Base-by-base conservation (phyloP, 2,113 vertebrate genomes). In the Malurus cyaneus region DNA sequence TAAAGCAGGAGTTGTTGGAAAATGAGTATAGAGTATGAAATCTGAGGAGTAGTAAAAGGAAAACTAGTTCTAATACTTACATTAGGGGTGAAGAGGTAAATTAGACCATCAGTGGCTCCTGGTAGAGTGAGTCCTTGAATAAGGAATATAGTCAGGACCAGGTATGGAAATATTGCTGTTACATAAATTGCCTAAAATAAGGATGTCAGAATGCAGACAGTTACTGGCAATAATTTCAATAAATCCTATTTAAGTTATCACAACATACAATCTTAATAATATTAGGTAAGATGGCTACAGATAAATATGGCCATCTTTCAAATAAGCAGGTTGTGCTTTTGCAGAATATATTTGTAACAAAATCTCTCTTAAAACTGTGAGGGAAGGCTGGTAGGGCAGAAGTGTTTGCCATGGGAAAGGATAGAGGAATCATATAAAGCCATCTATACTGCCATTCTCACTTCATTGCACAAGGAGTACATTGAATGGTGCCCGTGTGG, bases 61-160 rank as follows among this genome's bases (percentile, higher is more conserved):
- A 83, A 72, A 76, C 15, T 6, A 18, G 42, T 70, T 77, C 31
- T 79, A 61, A 42, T 85, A 97, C 98, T 98, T 93, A 99, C 99
- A 0, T 99, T 77, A 34, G 99, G 99, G 29, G 98, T 99, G 93
- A 99, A 99, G 72, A 99, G 98, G 92, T 99, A 98, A 64, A 24
- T 2, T 20, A 99, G 93, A 50, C 99, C 99, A 0, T 98, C 96
- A 2, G 87, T 90, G 0, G 99, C 98, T 89, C 99, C 99, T 1
- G 99, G 98, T 41, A 99, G 96, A 19, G 97, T 99, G 67, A 99
- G 97, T 21, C 98, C 98, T 32, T 97, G 97, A 76, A 99, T 86
- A 50, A 99, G 97, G 95, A 99, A 99, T 94, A 99, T 93, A 8
- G 98, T 99, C 91, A 99, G 95, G n/a, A 99, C 98, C 80, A 99